A percentile compares a stretch with the other conserved stretches of the same genome.
Conservation (phyloP, 2,888 invertebrate species). For the Craniophora ligustri region DNA sequence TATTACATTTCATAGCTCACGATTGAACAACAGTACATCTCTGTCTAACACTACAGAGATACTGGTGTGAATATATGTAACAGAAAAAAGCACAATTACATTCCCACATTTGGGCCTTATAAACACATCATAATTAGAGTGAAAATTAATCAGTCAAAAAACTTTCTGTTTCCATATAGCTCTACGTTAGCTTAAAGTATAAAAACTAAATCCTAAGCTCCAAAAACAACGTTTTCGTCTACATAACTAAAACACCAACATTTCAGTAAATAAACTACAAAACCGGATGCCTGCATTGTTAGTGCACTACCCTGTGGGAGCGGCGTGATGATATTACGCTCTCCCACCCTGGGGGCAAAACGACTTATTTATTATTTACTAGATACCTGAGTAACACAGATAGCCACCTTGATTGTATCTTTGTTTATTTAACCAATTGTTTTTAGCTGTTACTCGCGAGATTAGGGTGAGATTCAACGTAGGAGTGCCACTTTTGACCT, state of each 20-base stretch:
- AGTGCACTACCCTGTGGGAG: slow-evolving; percentile 31
- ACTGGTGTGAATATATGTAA: too few relatives aligned
- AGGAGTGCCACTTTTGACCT: neutral
- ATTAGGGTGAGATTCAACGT: slow-evolving; percentile 23
- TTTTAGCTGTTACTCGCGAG: slow-evolving; percentile 44
- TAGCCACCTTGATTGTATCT: slow-evolving; percentile 66
- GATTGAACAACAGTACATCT: too few relatives aligned
- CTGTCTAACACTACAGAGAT: too few relatives aligned
- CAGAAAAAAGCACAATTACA: too few relatives aligned
- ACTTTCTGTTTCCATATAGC: too few relatives aligned
- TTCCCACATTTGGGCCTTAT: too few relatives aligned
- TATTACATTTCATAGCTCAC: too few relatives aligned
- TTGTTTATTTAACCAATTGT: slow-evolving; percentile 73
- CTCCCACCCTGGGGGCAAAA: slow-evolving; percentile 46
- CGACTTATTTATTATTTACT: slow-evolving; percentile 68
- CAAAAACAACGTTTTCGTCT: neutral
- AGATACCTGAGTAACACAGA: slow-evolving; percentile 48
- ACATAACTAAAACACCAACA: neutral
- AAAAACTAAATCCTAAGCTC: neutral
- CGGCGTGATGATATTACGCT: slow-evolving; percentile 54
- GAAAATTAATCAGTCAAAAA: too few relatives aligned
- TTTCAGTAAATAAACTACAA: slow-evolving; percentile 5
- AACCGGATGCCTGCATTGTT: slow-evolving; percentile 30
- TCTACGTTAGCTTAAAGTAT: too few relatives aligned
- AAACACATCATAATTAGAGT: too few relatives aligned